Evolutionary conservation across 2,888 invertebrate genomes (phyloP).

Genomic region (Lymantria dispar): DNA sequence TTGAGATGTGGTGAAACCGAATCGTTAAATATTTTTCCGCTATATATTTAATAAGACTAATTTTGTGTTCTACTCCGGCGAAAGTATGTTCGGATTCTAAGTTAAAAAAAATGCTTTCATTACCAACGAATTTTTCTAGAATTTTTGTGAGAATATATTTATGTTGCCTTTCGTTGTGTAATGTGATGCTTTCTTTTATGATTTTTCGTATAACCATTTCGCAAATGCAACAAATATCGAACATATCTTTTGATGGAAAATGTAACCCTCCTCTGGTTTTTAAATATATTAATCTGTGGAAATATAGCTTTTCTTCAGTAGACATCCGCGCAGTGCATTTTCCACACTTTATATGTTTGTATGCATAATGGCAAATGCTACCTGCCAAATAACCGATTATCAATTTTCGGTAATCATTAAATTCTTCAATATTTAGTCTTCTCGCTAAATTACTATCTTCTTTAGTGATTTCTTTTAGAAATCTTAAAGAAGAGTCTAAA

Average conservation of each 20-base stretch:
- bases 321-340: neutral
- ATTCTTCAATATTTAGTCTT: conserved; percentile 5
- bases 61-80: neutral
- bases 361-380: neutral
- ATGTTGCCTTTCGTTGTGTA: neutral
- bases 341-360: conserved; percentile 8
- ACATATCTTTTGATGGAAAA: conserved; percentile 5
- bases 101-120: neutral
- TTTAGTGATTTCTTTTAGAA: conserved; percentile 11
- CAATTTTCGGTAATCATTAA: neutral
- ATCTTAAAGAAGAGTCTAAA: conserved; percentile 3
- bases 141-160: neutral
- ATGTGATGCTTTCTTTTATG: neutral
- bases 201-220: neutral
- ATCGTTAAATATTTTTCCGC: neutral
- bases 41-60: neutral
- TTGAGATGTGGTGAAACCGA: conserved; percentile 1
- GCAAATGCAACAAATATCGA: conserved; percentile 1
- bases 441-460: conserved; percentile 15
- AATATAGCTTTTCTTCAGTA: neutral
- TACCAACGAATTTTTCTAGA: neutral
- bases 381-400: conserved; percentile 7
- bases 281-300: conserved; percentile 1
- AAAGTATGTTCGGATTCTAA: neutral
- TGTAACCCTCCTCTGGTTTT: conserved; percentile 2